Percentiles rank a stretch among this genome's conserved stretches.
Conservation (phyloP, 2,888 invertebrate species). For the Hartigia nigra region DNA sequence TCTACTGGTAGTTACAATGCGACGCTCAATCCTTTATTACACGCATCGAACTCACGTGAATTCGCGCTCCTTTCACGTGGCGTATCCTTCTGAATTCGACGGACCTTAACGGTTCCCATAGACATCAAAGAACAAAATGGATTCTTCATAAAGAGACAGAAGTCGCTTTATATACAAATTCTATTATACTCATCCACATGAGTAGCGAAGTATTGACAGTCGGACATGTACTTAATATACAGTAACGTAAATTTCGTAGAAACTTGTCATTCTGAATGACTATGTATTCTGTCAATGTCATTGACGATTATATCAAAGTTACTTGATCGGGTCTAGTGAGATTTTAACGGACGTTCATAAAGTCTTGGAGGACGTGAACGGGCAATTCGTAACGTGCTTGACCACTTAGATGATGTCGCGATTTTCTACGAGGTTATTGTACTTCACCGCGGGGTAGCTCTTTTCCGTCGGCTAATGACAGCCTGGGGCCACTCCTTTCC, state of each 20-base stretch:
- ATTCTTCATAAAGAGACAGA: neutral
- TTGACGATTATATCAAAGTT: neutral
- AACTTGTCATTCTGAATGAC: neutral
- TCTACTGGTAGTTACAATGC: neutral
- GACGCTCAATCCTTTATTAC: neutral
- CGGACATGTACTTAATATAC: neutral
- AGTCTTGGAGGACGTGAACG: neutral
- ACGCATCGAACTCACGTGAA: neutral
- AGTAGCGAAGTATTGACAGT: neutral
- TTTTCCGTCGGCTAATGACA: constrained; percentile 55
- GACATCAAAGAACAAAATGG: neutral
- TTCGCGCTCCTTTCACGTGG: neutral
- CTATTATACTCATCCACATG: neutral
- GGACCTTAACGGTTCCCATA: neutral
- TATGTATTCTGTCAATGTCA: neutral
- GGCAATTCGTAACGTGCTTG: neutral
- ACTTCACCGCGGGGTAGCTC: constrained; percentile 48
- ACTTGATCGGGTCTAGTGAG: neutral
- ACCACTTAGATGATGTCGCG: neutral
- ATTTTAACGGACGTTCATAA: neutral
- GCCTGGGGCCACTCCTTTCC: constrained; percentile 47
- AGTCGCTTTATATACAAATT: neutral
- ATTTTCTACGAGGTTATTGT: constrained; percentile 34
- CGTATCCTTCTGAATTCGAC: neutral
- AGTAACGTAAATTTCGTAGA: neutral